Evolutionary conservation across 2,113 vertebrate species (phyloP).

Genomic region (Corynorhinus townsendii): DNA sequence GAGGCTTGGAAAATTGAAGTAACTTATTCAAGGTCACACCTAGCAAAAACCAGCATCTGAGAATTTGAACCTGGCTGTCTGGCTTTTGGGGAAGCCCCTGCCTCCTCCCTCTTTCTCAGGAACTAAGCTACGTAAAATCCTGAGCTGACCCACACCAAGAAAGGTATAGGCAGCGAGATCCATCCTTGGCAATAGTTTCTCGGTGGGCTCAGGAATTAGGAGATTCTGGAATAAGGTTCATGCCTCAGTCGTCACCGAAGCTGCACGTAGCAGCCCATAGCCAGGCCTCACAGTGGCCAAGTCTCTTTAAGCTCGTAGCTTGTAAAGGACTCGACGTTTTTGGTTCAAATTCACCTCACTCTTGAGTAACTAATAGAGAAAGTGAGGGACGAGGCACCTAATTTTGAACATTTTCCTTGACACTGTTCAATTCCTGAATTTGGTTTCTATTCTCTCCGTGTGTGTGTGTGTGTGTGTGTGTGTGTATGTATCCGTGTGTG

Average conservation of each 20-base stretch:
- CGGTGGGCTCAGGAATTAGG: neutral
- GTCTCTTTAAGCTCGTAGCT: neutral
- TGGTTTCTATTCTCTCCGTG: neutral
- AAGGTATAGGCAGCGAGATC: neutral
- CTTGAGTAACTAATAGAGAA: neutral
- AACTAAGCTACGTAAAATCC: neutral
- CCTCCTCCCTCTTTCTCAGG: neutral
- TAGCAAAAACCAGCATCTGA: neutral
- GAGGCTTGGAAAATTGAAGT: neutral
- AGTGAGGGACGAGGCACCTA: neutral
- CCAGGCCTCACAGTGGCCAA: neutral
- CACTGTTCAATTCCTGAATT: neutral
- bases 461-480: neutral
- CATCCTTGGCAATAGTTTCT: neutral
- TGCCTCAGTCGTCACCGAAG: neutral
- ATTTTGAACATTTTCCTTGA: neutral
- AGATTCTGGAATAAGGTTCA: neutral
- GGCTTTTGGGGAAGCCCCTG: neutral
- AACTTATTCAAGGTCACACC: neutral
- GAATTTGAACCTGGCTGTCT: neutral
- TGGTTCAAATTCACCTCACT: neutral
- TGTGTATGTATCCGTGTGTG: neutral
- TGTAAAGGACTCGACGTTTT: neutral
- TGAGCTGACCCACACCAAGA: neutral
- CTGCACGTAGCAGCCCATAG: accelerated